These are phyloP conservation scores for Cotesia chilonis DNA, from an alignment of 1,140 invertebrate species.

Conservation along the genomic window DNA sequence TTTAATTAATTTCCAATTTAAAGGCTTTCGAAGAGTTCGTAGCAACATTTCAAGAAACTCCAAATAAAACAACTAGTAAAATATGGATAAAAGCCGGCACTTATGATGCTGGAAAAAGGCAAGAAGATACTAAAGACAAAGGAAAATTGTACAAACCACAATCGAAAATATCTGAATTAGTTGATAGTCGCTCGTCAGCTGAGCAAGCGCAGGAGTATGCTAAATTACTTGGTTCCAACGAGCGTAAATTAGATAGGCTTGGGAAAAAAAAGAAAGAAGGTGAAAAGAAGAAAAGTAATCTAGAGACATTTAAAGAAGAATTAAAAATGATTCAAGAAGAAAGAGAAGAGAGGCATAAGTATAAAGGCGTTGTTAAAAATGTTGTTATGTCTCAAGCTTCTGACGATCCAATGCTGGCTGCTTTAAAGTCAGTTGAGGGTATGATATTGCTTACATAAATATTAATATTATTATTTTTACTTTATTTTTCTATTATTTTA, in stretches of 20 bases:
- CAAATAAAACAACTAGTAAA: constrained; percentile 80
- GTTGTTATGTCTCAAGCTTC: constrained; percentile 51
- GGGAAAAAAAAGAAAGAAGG: constrained; percentile 84
- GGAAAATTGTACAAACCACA: constrained; percentile 94
- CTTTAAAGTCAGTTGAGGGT: constrained; percentile 63
- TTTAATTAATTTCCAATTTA: constrained; percentile 37
- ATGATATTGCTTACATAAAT: constrained; percentile 20
- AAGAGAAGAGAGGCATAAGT: constrained; percentile 93
- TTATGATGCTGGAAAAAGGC: constrained; percentile 92
- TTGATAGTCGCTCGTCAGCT: constrained; percentile 61
- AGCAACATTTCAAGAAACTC: constrained; percentile 92
- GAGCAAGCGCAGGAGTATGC: constrained; percentile 78
- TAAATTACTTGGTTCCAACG: constrained; percentile 70
- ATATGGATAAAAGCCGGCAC: constrained; percentile 97
- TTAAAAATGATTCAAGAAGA: constrained; percentile 95
- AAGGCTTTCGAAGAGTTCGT: constrained; percentile 97
- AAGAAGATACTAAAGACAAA: constrained; percentile 88
- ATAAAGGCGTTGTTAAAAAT: constrained; percentile 74
- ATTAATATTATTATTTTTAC: constrained; percentile 1
- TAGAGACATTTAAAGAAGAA: constrained; percentile 97
- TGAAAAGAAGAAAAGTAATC: constrained; percentile 95
- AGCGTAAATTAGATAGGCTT: constrained; percentile 72
- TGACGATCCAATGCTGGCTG: constrained; percentile 63
- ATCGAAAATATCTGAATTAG: constrained; percentile 74
- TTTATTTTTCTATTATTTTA: not conserved